A percentile compares a stretch with the other conserved stretches of the same genome.
Evolutionary conservation across 2,113 vertebrate genomes (phyloP).

Genomic region (Odobenus rosmarus): DNA sequence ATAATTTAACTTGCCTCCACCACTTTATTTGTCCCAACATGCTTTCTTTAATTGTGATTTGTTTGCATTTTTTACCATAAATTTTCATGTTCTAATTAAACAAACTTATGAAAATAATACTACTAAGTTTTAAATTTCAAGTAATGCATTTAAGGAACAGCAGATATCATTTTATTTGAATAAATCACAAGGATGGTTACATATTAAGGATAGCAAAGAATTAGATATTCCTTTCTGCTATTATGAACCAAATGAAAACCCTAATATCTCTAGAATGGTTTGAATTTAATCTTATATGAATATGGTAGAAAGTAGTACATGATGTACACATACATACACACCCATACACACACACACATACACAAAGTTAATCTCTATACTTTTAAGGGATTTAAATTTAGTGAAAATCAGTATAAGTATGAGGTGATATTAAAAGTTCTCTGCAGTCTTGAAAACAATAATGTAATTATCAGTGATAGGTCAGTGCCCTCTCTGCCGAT

Average conservation of each 20-base stretch:
- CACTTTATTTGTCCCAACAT: constrained; percentile 22
- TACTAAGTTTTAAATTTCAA: background rate
- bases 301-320: background rate
- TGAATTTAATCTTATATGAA: background rate
- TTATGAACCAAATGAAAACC: background rate
- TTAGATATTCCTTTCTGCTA: background rate
- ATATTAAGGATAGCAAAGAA: background rate
- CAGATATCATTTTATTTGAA: background rate
- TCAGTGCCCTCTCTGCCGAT: background rate
- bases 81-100: background rate
- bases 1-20: constrained; percentile 9
- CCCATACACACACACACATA: background rate
- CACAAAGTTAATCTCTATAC: background rate
- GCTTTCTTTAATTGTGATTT: background rate
- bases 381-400: background rate
- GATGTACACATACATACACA: background rate
- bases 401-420: background rate
- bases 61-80: constrained; percentile 13
- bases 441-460: background rate
- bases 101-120: background rate
- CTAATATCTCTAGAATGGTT: background rate
- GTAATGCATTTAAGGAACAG: background rate
- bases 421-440: background rate
- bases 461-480: background rate
- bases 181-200: background rate